Conservation (phyloP, 2,797 vertebrate genomes). For the Enteromius viviparus region DNA sequence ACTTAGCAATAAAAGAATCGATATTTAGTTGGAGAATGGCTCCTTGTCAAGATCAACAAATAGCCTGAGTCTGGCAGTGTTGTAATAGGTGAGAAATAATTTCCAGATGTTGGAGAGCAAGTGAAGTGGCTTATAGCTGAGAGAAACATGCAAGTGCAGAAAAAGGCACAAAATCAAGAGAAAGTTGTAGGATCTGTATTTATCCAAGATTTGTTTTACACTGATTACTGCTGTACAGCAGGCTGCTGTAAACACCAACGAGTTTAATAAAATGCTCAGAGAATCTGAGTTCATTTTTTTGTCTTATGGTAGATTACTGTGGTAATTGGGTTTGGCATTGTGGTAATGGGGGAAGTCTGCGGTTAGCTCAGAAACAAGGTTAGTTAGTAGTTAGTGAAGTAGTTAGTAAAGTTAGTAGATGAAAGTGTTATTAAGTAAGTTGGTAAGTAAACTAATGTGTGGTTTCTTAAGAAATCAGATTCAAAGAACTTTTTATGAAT, state of each 20-base stretch:
- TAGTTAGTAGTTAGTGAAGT: background rate
- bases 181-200: background rate
- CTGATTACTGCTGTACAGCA: background rate
- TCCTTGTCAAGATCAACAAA: conserved; percentile 64
- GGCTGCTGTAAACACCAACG: background rate
- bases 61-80: conserved; percentile 50
- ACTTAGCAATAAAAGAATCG: conserved; percentile 49
- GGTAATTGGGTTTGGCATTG: background rate
- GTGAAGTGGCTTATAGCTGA: conserved; percentile 27
- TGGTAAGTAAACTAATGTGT: conserved; percentile 10
- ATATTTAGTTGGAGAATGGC: conserved; percentile 58
- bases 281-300: background rate
- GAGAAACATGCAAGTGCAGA: conserved; percentile 28
- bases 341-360: background rate
- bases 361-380: background rate
- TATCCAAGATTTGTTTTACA: background rate
- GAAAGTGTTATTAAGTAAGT: background rate
- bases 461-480: background rate
- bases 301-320: background rate
- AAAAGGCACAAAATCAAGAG: conserved; percentile 22
- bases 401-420: background rate
- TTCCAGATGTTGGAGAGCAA: conserved; percentile 58
- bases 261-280: background rate
- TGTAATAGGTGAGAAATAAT: conserved; percentile 58
- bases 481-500: background rate